These are phyloP conservation scores for Drosophila malerkotliana DNA, from an alignment of 1,140 invertebrate species.

Conservation along the genomic window DNA sequence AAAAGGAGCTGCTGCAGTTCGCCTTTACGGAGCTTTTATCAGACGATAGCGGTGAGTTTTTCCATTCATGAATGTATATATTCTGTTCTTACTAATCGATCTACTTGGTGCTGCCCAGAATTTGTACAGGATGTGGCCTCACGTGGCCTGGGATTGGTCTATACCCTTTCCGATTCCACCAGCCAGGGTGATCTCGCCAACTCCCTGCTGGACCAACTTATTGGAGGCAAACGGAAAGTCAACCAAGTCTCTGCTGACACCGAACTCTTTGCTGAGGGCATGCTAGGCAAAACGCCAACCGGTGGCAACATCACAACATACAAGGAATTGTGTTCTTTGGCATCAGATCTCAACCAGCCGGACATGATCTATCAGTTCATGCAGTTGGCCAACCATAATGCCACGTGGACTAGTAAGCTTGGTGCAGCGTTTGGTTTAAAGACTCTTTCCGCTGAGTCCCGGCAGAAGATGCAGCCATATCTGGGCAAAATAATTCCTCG, in stretches of 20 bases:
- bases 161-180: slow-evolving; percentile 90
- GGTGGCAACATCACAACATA: slow-evolving; percentile 94
- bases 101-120: slow-evolving; percentile 84
- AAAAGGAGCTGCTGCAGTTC: slow-evolving; percentile 89
- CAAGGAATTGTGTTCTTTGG: slow-evolving; percentile 96
- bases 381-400: slow-evolving; percentile 96
- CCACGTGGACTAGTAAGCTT: slow-evolving; percentile 96
- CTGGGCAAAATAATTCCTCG: slow-evolving; percentile 94
- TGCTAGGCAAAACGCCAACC: slow-evolving; percentile 92
- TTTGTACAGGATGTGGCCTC: slow-evolving; percentile 96
- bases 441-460: slow-evolving; percentile 91
- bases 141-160: slow-evolving; percentile 94
- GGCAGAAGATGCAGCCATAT: slow-evolving; percentile 91
- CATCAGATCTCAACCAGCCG: slow-evolving; percentile 96
- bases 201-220: slow-evolving; percentile 92
- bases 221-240: slow-evolving; percentile 90
- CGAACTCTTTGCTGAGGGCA: slow-evolving; percentile 94
- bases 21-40: slow-evolving; percentile 94
- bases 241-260: slow-evolving; percentile 92
- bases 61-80: no score
- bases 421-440: slow-evolving; percentile 96
- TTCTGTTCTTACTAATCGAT: neutral
- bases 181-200: slow-evolving; percentile 90
- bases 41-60: slow-evolving; percentile 93
- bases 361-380: slow-evolving; percentile 98